Base-by-base conservation (phyloP, 2,888 invertebrate species). In the Erebia palarica region DNA sequence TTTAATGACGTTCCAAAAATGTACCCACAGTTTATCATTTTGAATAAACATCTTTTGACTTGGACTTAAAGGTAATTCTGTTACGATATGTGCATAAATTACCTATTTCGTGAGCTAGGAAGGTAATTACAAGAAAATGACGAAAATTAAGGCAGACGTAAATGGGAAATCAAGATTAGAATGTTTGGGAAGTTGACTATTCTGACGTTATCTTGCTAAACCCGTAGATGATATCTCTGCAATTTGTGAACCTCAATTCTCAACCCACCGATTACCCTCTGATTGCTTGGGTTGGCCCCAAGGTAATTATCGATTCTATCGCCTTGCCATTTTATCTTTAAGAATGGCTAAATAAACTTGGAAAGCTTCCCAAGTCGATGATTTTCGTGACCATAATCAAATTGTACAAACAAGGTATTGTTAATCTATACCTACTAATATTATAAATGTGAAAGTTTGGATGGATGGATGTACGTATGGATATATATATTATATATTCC, bases 221-320 rank as follows among this genome's bases (percentile, higher is more conserved):
- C 14, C 58, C 58, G 60, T 36, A 21, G 68, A 86, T 85, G 82
- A 82, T 88, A 88, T 88, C 85, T 78, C 75, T 76, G 81, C 83
- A 87, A 88, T 89, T 88, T 87, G 85, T 80, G 78, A 78, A 77
- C 81, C 84, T 80, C 36, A 36, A 81, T 84, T 86, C 85, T 79
- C 79, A 76, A 80, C 78, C 79, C 79, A 77, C 80, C 83, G 85
- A 86, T 86, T 84, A 82, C 81, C 75, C 77, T 58, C 75, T 78
- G 76, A 78, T 82, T 80, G 81, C 79, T 79, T 76, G 73, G 78
- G 80, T 71, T 72, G 76, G 75, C 76, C 82, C 80, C 77, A 78
- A 80, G 77, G 75, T 78, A 78, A 78, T 80, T 77, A 81, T 81
- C 77, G 79, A 82, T 81, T 81, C 80, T 81, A 80, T 75, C 67